Evolutionary conservation across 1,140 invertebrate genomes (phyloP), one percentile per base, ranked within the genome.

Genomic region (Potamilus streckersoni): DNA sequence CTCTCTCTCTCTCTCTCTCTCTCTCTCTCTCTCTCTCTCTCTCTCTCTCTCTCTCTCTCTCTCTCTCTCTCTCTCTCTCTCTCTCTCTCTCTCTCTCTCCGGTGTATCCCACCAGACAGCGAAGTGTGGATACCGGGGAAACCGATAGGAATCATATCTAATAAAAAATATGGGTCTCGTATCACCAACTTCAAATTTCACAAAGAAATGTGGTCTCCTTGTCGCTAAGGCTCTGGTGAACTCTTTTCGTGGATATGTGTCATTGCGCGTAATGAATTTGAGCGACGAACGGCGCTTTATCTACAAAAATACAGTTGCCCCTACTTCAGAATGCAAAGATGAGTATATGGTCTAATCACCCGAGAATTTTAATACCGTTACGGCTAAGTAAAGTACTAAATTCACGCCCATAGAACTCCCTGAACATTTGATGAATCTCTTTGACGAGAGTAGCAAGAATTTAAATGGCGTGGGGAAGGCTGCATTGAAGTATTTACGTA

Each of bases 171-270:
- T 66, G 16, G 57, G 73, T 15, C 19, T 75, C 12, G 55, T 69
- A 55, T 23, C 55, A 49, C 11, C 5, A 17, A 16, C 1, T 20
- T 12, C 58, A 17, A n/a, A 16, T n/a, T 64, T 69, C 19, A 23
- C 70, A 55, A 68, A 69, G 20, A 69, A 64, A 23, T 59, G 56
- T 61, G 59, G 60, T 17, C 11, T 75, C n/a, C n/a, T 75, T 14
- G 58, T 75, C 20, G 66, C 73, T 19, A 75, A 61, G 57, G 67
- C 67, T 2, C 49, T 75, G 11, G 61, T 69, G 12, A 61, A 57
- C 13, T 31, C 67, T 55, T 3, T 20, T n/a, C 60, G 61, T n/a
- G 76, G 56, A 20, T 49, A 62, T 73, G 49, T 73, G 14, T 69
- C 76, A 55, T 55, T 77, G 6, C 38, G 4, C 38, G 6, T 49